A percentile compares a stretch with the other conserved stretches of the same genome.
These are phyloP conservation scores for Amphiprion clarkii DNA, from an alignment of 2,797 vertebrate species.

Conservation along the genomic window DNA sequence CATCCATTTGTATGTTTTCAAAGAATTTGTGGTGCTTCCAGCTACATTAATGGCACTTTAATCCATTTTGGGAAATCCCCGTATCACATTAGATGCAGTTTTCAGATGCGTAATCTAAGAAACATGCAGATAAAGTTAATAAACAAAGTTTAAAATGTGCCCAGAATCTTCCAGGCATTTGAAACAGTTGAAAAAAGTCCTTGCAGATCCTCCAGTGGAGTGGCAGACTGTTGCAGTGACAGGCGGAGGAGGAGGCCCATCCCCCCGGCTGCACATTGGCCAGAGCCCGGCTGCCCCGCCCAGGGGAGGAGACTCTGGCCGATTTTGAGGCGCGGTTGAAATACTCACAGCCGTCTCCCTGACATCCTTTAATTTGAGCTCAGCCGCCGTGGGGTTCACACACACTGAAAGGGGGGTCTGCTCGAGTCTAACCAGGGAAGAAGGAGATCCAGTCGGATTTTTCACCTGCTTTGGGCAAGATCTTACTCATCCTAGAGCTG, in stretches of 20 bases:
- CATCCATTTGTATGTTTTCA: neutral
- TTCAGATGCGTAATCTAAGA: neutral
- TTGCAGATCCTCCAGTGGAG: conserved; percentile 17
- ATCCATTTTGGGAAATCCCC: neutral
- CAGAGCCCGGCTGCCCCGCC: conserved; percentile 63
- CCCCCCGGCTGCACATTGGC: conserved; percentile 73
- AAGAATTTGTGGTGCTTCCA: neutral
- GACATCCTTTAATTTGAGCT: conserved; percentile 81
- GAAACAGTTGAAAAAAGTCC: conserved; percentile 18
- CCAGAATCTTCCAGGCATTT: conserved; percentile 20
- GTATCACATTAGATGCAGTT: neutral
- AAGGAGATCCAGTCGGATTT: conserved; percentile 68
- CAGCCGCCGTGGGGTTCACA: conserved; percentile 67
- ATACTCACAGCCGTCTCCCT: conserved; percentile 75
- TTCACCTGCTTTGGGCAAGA: conserved; percentile 51
- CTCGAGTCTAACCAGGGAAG: conserved; percentile 32
- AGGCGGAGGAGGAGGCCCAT: conserved; percentile 26
- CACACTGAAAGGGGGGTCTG: conserved; percentile 38
- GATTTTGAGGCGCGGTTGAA: conserved; percentile 84
- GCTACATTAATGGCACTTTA: neutral
- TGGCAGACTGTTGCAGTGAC: conserved; percentile 48
- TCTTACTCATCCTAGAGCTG: conserved; percentile 56
- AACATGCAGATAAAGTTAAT: neutral
- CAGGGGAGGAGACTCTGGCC: conserved; percentile 77
- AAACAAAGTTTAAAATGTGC: conserved; percentile 20